phyloP scores from a whole-genome alignment of 2,113 vertebrate species.

The Candoia aspera region DNA sequence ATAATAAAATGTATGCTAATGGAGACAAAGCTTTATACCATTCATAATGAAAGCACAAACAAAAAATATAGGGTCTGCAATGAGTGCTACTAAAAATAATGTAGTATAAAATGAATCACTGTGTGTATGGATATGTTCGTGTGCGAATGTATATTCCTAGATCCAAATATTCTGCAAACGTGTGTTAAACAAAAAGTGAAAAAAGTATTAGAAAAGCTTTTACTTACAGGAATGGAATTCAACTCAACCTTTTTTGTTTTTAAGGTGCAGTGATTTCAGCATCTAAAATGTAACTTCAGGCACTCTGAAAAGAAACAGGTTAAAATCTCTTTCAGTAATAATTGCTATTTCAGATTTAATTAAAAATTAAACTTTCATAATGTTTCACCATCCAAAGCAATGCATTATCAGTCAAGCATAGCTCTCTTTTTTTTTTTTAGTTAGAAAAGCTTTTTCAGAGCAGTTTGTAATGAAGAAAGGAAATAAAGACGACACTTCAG shows the following conservation, averaged over 20 bases:
- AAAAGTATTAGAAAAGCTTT: conserved; percentile 71
- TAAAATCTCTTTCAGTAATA: conserved; percentile 89
- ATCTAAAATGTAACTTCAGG: conserved; percentile 83
- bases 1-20: conserved; percentile 55
- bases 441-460: conserved; percentile 73
- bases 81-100: conserved; percentile 60
- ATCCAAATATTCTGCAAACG: conserved; percentile 69
- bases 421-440: conserved; percentile 69
- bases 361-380: conserved; percentile 92
- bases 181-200: conserved; percentile 68
- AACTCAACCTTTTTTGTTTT: conserved; percentile 80
- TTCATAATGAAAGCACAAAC: conserved; percentile 58
- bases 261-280: conserved; percentile 84
- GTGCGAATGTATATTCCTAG: conserved; percentile 54
- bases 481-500: conserved; percentile 71
- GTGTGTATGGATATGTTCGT: conserved; percentile 12
- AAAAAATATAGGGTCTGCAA: conserved; percentile 60
- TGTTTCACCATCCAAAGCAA: conserved; percentile 87
- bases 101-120: conserved; percentile 53
- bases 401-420: conserved; percentile 86
- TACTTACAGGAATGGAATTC: conserved; percentile 79
- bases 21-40: conserved; percentile 34
- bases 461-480: conserved; percentile 79
- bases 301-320: conserved; percentile 89
- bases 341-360: conserved; percentile 90